Evolutionary conservation across 1,140 invertebrate species (phyloP).

Genomic region (Steinernema feltiae): DNA sequence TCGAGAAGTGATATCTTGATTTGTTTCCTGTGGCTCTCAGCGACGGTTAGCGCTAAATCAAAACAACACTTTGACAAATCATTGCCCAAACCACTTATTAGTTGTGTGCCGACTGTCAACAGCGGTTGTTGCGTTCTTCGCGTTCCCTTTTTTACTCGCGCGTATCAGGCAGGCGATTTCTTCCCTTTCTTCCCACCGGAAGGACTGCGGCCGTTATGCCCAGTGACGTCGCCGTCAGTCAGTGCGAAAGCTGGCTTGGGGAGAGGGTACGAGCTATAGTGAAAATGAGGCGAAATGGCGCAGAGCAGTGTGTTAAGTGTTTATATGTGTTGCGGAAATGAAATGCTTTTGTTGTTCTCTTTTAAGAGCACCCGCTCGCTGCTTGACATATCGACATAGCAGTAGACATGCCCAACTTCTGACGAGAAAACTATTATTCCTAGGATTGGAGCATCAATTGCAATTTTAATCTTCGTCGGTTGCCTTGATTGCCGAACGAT

Average conservation of each 20-base stretch:
- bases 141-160: neutral
- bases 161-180: no score
- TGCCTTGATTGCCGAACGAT: neutral
- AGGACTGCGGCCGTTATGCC: no score
- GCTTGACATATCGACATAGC: no score
- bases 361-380: no score
- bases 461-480: neutral
- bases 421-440: no score
- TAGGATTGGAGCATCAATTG: no score
- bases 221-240: no score
- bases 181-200: no score
- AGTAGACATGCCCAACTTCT: no score
- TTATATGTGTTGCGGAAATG: slow-evolving; percentile 9
- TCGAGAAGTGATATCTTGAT: neutral
- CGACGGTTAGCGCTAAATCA: neutral
- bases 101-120: no score
- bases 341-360: neutral
- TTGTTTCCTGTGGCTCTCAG: neutral
- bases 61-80: neutral
- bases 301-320: neutral
- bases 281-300: neutral
- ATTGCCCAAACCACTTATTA: no score
- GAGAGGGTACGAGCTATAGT: neutral
- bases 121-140: neutral
- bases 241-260: no score